phyloP scores from a whole-genome alignment of 2,113 vertebrate genomes.

The Nerophis lumbriciformis region DNA sequence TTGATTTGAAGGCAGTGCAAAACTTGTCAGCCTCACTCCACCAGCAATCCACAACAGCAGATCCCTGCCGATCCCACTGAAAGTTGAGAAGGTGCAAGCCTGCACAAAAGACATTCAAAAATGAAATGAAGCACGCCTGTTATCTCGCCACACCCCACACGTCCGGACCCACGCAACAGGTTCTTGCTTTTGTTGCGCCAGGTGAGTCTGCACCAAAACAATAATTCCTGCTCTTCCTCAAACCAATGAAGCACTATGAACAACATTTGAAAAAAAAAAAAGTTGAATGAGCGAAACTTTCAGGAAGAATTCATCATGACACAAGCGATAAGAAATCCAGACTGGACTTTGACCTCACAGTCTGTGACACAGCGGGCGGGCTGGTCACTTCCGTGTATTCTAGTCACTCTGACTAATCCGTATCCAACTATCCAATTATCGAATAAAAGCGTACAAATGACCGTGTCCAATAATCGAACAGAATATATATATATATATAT shows the following conservation, averaged over 20 bases:
- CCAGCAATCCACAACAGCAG: not conserved
- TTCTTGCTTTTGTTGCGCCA: conserved; percentile 29
- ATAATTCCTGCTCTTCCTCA: conserved; percentile 4
- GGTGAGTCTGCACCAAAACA: not conserved
- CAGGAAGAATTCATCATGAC: conserved; percentile 12
- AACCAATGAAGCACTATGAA: not conserved
- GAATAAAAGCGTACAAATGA: too few relatives aligned
- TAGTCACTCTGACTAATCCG: not conserved
- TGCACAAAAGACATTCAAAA: conserved; percentile 12
- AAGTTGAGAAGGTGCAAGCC: conserved; percentile 32
- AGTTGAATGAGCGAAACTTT: not conserved
- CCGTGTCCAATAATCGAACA: too few relatives aligned
- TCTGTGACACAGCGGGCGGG: not conserved
- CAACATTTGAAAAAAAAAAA: conserved; percentile 18
- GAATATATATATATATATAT: too few relatives aligned
- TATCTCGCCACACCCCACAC: conserved; percentile 56
- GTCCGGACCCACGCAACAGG: conserved; percentile 58
- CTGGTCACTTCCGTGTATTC: conserved; percentile 47
- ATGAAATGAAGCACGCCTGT: conserved; percentile 49
- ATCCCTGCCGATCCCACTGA: conserved; percentile 1
- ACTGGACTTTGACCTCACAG: conserved; percentile 52
- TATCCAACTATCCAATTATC: too few relatives aligned
- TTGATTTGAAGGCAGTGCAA: not conserved
- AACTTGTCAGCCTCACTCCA: not conserved
- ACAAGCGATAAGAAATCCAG: conserved; percentile 23